Conservation (phyloP, 2,888 invertebrate species). For the Rhamnusium bicolor region DNA sequence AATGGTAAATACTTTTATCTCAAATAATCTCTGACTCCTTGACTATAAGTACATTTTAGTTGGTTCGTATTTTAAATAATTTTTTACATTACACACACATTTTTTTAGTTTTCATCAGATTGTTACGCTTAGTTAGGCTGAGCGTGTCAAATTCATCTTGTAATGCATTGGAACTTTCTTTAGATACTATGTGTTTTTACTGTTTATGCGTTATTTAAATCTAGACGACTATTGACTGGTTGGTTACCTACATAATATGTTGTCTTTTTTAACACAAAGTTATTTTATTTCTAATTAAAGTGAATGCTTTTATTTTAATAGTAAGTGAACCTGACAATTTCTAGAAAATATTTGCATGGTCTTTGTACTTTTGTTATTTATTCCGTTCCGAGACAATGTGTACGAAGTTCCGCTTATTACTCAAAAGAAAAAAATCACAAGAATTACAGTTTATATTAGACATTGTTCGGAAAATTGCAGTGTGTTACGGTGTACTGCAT, state of each 20-base stretch:
- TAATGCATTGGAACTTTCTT: too few species aligned
- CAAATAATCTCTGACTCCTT: too few species aligned
- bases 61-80: too few species aligned
- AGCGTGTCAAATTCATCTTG: too few species aligned
- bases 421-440: neutral
- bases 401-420: slow-evolving; percentile 4
- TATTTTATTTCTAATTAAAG: neutral
- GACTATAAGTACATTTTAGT: too few species aligned
- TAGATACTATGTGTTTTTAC: too few species aligned
- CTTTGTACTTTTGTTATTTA: neutral
- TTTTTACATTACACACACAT: too few species aligned
- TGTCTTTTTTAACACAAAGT: neutral
- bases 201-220: too few species aligned
- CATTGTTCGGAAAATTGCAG: neutral
- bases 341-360: neutral
- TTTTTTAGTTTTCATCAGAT: too few species aligned
- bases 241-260: neutral
- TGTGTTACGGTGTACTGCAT: neutral
- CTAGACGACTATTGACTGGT: neutral
- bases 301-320: neutral
- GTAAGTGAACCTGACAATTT: neutral
- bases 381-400: slow-evolving; percentile 5
- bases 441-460: neutral
- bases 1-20: too few species aligned
- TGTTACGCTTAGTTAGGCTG: too few species aligned